A percentile compares a stretch with the other conserved stretches of the same genome.
Evolutionary conservation across 30 jellyfish, hydroid and myxozoan genomes (phyloP).

Genomic region (Rhopilema esculentum): DNA sequence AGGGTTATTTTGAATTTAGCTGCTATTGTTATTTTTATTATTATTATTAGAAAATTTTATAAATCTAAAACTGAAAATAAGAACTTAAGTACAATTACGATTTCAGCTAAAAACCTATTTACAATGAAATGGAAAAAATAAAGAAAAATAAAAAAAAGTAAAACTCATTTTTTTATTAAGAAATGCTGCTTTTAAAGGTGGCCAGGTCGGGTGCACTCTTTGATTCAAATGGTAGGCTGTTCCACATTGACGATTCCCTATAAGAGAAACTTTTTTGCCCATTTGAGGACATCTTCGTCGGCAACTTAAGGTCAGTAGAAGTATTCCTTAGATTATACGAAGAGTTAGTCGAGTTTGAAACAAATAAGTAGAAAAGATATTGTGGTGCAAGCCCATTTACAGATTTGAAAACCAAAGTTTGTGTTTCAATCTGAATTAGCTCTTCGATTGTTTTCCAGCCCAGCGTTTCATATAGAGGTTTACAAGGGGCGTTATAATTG

Average conservation of each 20-base stretch:
- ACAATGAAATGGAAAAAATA: too few species aligned
- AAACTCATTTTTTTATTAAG: neutral
- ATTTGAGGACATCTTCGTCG: neutral
- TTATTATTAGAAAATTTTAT: too few species aligned
- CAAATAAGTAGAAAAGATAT: constrained; percentile 24
- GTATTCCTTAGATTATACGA: constrained; percentile 36
- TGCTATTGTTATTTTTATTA: too few species aligned
- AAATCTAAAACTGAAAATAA: too few species aligned
- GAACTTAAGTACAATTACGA: too few species aligned
- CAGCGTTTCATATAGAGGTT: constrained; percentile 27
- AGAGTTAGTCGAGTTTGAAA: constrained; percentile 29
- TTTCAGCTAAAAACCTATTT: too few species aligned
- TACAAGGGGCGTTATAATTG: constrained; percentile 32
- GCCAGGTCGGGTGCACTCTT: constrained; percentile 21
- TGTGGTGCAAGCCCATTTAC: constrained; percentile 27
- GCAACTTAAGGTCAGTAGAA: constrained; percentile 25
- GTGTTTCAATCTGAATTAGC: constrained; percentile 38
- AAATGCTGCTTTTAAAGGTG: constrained; percentile 27
- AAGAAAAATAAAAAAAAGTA: too few species aligned
- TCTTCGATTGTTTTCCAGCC: constrained; percentile 34
- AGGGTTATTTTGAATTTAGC: too few species aligned
- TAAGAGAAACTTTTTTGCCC: constrained; percentile 18
- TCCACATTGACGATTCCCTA: constrained; percentile 21
- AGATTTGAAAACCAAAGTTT: constrained; percentile 22
- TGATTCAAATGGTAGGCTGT: constrained; percentile 27